Percentiles rank a stretch among this genome's conserved stretches.
phyloP scores from a whole-genome alignment of 2,113 vertebrate species.

The Redunca redunca region DNA sequence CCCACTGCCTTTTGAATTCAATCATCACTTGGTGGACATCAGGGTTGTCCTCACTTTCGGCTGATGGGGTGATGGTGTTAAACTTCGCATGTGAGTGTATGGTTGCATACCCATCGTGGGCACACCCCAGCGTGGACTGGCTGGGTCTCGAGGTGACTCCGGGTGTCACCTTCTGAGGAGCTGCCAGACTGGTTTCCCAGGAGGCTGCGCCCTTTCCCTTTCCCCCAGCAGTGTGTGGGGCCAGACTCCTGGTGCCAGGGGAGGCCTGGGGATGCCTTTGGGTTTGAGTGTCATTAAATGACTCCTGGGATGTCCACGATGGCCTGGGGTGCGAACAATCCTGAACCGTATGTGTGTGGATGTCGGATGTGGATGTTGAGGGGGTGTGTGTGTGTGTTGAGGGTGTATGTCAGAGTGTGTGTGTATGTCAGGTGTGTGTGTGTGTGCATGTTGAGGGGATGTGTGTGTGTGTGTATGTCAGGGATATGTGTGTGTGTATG shows the following conservation, averaged over 20 bases:
- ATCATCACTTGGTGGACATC: neutral
- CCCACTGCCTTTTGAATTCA: neutral
- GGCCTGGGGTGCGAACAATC: too few species aligned
- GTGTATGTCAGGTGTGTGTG: rapidly evolving
- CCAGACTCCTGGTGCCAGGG: neutral
- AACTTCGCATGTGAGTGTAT: rapidly evolving
- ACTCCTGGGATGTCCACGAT: neutral
- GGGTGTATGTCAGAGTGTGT: neutral
- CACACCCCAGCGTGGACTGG: too few species aligned
- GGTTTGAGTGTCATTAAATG: neutral
- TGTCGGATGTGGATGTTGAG: neutral
- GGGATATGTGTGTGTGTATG: too few species aligned
- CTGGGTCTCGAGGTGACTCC: rapidly evolving
- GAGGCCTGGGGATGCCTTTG: neutral
- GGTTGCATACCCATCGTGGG: neutral
- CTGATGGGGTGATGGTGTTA: neutral
- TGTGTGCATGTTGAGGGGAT: neutral
- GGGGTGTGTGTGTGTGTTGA: neutral
- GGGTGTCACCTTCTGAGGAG: neutral
- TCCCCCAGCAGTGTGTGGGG: neutral
- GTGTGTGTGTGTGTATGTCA: too few species aligned
- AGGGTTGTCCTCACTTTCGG: neutral
- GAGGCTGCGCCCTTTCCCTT: neutral
- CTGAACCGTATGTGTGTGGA: neutral
- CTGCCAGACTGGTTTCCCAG: neutral